Evolutionary conservation across 2,113 vertebrate species (phyloP).

Genomic region (Leptobrachium ailaonicum): DNA sequence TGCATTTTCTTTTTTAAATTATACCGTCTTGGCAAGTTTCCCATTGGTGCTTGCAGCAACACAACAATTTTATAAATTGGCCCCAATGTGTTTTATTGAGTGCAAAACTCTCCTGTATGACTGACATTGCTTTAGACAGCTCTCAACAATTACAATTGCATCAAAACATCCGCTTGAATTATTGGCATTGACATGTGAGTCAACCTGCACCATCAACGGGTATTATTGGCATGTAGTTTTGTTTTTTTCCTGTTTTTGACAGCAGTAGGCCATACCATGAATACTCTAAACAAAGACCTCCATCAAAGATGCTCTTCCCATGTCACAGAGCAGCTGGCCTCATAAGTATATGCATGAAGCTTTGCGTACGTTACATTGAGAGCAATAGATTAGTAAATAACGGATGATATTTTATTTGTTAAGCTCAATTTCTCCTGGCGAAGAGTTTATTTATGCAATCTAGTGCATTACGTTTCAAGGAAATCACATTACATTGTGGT

Average conservation of each 20-base stretch:
- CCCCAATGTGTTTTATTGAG: constrained; percentile 49
- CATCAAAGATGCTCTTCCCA: constrained; percentile 20
- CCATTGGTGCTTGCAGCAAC: constrained; percentile 36
- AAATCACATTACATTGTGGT: not conserved
- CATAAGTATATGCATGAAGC: constrained; percentile 45
- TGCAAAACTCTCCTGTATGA: constrained; percentile 39
- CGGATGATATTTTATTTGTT: constrained; percentile 29
- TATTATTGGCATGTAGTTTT: constrained; percentile 43
- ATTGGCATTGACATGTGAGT: constrained; percentile 50
- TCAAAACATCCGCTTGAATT: constrained; percentile 47
- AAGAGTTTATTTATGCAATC: constrained; percentile 20
- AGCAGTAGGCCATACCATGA: constrained; percentile 27
- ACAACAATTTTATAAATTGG: constrained; percentile 48
- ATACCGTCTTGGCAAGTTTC: constrained; percentile 29
- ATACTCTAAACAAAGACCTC: constrained; percentile 23
- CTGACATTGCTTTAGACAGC: constrained; percentile 49
- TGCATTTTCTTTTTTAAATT: constrained; percentile 32
- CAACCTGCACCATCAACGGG: constrained; percentile 37
- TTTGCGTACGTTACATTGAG: constrained; percentile 14
- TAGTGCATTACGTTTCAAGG: constrained; percentile 15
- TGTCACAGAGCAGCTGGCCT: constrained; percentile 27
- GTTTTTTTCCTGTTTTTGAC: constrained; percentile 26
- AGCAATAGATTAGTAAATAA: constrained; percentile 35
- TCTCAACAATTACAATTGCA: constrained; percentile 49
- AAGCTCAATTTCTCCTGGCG: constrained; percentile 3